These are phyloP conservation scores for Crypturellus tataupa DNA, from an alignment of 2,797 vertebrate species.

Conservation along the genomic window DNA sequence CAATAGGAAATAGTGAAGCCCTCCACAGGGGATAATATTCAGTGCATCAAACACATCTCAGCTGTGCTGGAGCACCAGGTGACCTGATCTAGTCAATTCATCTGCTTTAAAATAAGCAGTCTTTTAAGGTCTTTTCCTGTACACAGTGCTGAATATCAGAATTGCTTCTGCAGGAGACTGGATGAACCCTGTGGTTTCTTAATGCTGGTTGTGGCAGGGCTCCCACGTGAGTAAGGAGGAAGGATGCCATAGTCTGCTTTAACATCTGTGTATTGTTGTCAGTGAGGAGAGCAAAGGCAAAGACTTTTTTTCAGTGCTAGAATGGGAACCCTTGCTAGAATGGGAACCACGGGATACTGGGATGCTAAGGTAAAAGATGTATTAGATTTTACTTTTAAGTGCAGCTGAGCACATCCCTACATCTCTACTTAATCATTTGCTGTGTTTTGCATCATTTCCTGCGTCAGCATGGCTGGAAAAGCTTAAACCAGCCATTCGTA, in stretches of 20 bases:
- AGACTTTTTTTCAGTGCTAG: not conserved
- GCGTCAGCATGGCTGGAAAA: constrained; percentile 54
- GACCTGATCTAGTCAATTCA: not conserved
- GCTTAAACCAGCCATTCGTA: constrained; percentile 27
- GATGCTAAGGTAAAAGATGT: not conserved
- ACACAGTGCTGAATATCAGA: not conserved
- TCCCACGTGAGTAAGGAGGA: not conserved
- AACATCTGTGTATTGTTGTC: not conserved
- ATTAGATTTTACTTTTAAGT: constrained; percentile 11
- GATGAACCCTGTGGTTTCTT: not conserved
- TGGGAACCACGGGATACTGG: not conserved
- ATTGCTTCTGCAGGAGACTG: not conserved
- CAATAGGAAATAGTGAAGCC: not conserved
- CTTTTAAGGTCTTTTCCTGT: not conserved
- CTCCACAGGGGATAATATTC: not conserved
- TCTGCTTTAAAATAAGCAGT: not conserved
- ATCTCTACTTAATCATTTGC: not conserved
- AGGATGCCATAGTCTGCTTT: not conserved
- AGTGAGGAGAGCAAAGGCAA: not conserved
- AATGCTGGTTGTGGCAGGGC: not conserved
- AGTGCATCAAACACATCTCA: not conserved
- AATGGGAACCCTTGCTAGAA: not conserved
- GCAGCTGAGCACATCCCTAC: not conserved
- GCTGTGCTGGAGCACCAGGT: not conserved
- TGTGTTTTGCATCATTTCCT: constrained; percentile 50